phyloP scores from a whole-genome alignment of 2,113 vertebrate genomes.

The Panthera tigris region DNA sequence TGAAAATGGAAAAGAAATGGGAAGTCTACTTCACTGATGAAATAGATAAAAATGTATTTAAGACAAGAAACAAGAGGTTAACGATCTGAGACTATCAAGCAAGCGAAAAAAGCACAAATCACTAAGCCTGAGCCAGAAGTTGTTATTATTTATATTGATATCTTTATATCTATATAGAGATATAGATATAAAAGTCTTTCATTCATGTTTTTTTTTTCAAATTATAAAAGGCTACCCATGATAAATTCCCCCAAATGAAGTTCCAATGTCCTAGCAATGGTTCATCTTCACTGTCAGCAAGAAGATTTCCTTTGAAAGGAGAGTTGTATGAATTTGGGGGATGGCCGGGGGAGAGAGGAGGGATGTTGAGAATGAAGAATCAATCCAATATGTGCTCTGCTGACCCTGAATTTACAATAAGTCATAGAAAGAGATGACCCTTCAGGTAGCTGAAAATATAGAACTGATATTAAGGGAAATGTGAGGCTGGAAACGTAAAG shows the following conservation, averaged over 20 bases:
- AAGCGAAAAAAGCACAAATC: slow-evolving; percentile 24
- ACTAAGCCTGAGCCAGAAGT: not conserved
- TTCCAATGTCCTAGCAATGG: not conserved
- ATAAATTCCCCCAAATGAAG: not conserved
- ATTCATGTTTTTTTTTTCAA: slow-evolving; percentile 21
- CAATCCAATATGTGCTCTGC: not conserved
- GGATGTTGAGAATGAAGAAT: not conserved
- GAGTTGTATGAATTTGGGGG: not conserved
- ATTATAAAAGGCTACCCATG: not conserved
- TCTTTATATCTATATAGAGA: no score
- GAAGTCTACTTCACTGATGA: not conserved
- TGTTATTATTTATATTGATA: not conserved
- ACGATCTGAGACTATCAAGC: not conserved
- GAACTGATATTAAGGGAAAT: slow-evolving; percentile 7
- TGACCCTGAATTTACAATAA: not conserved
- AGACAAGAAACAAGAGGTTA: not conserved
- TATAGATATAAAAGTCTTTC: not conserved
- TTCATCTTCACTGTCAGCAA: not conserved
- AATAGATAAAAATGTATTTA: not conserved
- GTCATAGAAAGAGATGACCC: not conserved
- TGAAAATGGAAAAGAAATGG: not conserved
- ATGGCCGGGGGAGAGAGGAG: not conserved
- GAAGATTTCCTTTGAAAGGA: slow-evolving; percentile 11
- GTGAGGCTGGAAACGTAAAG: not conserved
- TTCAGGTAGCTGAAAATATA: not conserved